These are phyloP conservation scores for Pluvialis apricaria DNA, from an alignment of 2,113 vertebrate genomes.

Conservation along the genomic window DNA sequence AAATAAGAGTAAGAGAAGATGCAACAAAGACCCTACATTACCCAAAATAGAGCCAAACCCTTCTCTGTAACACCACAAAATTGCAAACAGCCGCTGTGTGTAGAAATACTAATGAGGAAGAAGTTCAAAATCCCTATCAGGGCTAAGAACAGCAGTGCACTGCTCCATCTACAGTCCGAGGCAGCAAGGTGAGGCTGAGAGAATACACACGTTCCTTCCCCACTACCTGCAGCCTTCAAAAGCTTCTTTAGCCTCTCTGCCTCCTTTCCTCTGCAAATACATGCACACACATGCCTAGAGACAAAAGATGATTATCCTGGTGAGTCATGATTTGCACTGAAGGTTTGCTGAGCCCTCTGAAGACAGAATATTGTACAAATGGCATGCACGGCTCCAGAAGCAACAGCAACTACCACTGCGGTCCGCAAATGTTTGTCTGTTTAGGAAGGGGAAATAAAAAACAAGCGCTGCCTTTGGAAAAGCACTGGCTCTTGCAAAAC, in stretches of 20 bases:
- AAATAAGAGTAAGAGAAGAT: constrained; percentile 18
- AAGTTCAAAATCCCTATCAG: not conserved
- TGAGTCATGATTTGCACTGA: constrained; percentile 15
- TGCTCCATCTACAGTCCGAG: constrained; percentile 36
- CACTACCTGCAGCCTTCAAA: not conserved
- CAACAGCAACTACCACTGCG: not conserved
- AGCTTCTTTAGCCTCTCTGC: not conserved
- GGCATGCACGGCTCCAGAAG: not conserved
- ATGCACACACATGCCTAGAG: constrained; percentile 17
- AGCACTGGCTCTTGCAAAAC: not conserved
- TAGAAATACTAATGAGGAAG: not conserved
- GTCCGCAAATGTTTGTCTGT: not conserved
- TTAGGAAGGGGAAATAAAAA: not conserved
- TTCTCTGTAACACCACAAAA: not conserved
- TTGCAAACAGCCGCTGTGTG: not conserved
- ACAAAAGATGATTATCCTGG: constrained; percentile 31
- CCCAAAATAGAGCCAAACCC: not conserved
- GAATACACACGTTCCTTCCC: not conserved
- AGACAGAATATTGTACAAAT: not conserved
- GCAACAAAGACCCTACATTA: not conserved
- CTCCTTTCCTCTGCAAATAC: not conserved
- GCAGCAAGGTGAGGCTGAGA: not conserved
- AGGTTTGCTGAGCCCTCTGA: constrained; percentile 20
- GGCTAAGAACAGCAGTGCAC: not conserved
- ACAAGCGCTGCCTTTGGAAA: not conserved